Conservation (phyloP, 2,113 vertebrate species). For the Cacatua alba region DNA sequence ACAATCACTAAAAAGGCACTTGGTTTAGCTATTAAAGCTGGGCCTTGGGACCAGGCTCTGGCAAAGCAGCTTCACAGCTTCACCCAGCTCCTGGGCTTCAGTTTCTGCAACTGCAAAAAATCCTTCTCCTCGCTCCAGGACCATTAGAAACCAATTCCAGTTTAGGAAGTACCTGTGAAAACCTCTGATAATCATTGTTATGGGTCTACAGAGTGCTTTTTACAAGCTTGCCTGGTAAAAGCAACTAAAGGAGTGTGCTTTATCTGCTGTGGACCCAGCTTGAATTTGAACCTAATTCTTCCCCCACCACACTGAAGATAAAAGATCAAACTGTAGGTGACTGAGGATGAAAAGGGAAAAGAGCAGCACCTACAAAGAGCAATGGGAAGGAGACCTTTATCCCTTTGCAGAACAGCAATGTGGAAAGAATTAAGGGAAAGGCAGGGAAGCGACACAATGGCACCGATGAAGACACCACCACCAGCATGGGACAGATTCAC, state of each 20-base stretch:
- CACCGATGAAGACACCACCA: neutral
- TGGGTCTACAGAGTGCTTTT: neutral
- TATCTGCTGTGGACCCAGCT: neutral
- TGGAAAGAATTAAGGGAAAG: neutral
- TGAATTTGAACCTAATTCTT: neutral
- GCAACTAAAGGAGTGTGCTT: neutral
- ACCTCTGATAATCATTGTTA: neutral
- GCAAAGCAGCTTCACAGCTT: neutral
- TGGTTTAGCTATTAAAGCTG: neutral
- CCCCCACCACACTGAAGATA: neutral
- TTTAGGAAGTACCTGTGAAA: neutral
- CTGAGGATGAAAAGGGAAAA: neutral
- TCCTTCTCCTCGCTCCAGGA: neutral
- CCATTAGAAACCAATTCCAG: neutral
- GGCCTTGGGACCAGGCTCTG: neutral
- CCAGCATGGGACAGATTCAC: accelerated
- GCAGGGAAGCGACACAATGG: accelerated
- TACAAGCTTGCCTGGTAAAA: neutral
- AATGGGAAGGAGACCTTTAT: neutral
- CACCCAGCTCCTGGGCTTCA: neutral
- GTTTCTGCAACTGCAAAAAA: neutral
- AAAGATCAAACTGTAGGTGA: neutral
- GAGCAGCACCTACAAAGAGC: neutral
- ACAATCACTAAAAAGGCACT: neutral
- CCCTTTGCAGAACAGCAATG: neutral